Percentiles rank a stretch among this genome's conserved stretches.
phyloP scores from a whole-genome alignment of 2,797 vertebrate genomes.

The Protonibea diacanthus region DNA sequence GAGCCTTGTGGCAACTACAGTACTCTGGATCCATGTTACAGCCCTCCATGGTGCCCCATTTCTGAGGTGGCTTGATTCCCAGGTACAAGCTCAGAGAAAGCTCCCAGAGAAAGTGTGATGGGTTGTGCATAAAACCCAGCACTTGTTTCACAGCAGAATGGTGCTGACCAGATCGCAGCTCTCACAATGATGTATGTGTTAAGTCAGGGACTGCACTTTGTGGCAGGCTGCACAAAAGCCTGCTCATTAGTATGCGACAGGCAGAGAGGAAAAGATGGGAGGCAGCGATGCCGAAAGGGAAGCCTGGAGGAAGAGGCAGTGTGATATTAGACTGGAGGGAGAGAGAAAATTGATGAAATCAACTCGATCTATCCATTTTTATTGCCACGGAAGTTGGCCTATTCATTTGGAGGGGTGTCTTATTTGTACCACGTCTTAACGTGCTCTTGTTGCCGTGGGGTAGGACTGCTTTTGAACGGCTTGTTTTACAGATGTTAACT shows the following conservation, averaged over 20 bases:
- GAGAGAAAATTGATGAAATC: conserved; percentile 77
- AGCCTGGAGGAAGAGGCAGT: conserved; percentile 72
- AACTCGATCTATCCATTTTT: conserved; percentile 73
- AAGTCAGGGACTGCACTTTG: conserved; percentile 80
- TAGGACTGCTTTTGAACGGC: conserved; percentile 54
- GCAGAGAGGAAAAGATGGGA: conserved; percentile 74
- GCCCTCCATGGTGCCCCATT: conserved; percentile 28
- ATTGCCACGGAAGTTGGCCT: conserved; percentile 53
- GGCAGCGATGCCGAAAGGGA: conserved; percentile 79
- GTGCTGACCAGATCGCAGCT: conserved; percentile 73
- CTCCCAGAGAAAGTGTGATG: conserved; percentile 65
- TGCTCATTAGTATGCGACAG: conserved; percentile 83
- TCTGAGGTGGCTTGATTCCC: conserved; percentile 33
- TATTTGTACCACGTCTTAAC: conserved; percentile 48
- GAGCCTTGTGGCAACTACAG: conserved; percentile 1
- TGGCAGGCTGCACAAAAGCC: conserved; percentile 77
- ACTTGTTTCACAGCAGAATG: conserved; percentile 64
- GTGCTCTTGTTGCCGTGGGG: conserved; percentile 38
- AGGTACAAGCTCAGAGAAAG: conserved; percentile 42
- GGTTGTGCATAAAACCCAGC: conserved; percentile 56
- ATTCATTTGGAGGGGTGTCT: conserved; percentile 63
- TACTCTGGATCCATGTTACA: conserved; percentile 5
- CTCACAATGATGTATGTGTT: conserved; percentile 82
- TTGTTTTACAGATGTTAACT: conserved; percentile 71
- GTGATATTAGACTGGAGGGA: conserved; percentile 76